Base-by-base conservation (phyloP, 2,888 invertebrate genomes). In the Melikaiella ostensackeni region DNA sequence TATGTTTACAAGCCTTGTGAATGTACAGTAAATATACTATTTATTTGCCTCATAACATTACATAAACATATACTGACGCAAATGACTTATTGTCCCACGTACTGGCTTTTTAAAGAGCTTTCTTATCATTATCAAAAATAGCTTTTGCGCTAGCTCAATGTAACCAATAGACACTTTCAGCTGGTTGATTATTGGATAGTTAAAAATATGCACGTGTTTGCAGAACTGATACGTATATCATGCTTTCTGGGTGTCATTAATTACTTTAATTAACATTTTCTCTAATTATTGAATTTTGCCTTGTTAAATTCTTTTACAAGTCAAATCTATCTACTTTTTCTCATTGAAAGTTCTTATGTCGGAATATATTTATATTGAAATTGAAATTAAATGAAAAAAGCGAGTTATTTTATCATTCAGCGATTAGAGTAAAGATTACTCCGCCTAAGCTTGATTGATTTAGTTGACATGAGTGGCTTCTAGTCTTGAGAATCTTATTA, bases 131-230 rank as follows among this genome's bases (percentile, higher is more conserved):
- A 70, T 55, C 1, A 66, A 27, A 66, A 21, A 70, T 55, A 50
- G 70, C 50, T 70, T 70, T 33, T 70, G 50, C n/a, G 70, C 50
- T 50, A 50, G 50, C 50, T 70, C 59, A 70, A n/a, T 70, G 70
- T 70, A 70, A 70, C 50, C 9, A 33, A 46, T 70, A 70, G 50
- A 70, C n/a, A 50, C 21, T 50, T 64, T 35, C 46, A 70, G 46
- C 66, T 70, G 66, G 30, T 70, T 70, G 70, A 50, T 55, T 66
- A 27, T 46, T 70, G 27, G 30, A 70, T 38, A 63, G 63, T 30
- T 70, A 50, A 70, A 70, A 70, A 50, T 70, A 55, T 70, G 70
- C 70, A 70, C 70, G 70, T 70, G 42, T 50, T 70, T 70, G 70
- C 70, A 70, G 24, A 30, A 50, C 30, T 66, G 35, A 21, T 63